Conservation (phyloP, 2,888 invertebrate genomes). For the Metellina segmentata region DNA sequence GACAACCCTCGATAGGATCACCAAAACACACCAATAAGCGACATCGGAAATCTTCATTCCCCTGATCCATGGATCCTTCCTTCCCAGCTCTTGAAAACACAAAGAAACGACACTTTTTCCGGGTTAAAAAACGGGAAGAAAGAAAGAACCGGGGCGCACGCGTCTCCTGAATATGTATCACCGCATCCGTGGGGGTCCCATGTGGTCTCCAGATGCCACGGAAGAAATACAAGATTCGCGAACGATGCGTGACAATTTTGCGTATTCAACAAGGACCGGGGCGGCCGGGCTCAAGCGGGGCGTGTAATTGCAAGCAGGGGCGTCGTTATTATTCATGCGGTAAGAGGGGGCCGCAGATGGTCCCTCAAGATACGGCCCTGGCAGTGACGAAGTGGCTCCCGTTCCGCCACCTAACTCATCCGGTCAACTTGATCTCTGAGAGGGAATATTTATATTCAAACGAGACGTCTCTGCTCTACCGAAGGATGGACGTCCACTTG, state of each 20-base stretch:
- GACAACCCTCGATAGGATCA: no score
- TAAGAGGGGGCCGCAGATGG: constrained; percentile 66
- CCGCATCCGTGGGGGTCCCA: constrained; percentile 40
- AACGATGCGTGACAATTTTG: constrained; percentile 71
- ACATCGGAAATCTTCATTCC: neutral
- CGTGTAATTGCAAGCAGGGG: constrained; percentile 72
- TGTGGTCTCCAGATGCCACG: constrained; percentile 6
- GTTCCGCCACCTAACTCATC: constrained; percentile 47
- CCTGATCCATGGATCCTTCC: neutral
- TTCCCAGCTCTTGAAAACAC: neutral
- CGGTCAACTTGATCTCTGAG: constrained; percentile 40
- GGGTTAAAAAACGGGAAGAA: neutral
- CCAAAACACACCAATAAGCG: no score
- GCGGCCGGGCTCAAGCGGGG: constrained; percentile 38
- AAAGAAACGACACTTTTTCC: constrained; percentile 20
- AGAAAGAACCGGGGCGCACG: constrained; percentile 7
- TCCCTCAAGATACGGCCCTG: constrained; percentile 49
- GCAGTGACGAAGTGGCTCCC: constrained; percentile 71
- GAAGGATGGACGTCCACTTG: no score
- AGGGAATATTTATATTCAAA: constrained; percentile 69
- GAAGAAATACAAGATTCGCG: constrained; percentile 38
- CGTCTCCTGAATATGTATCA: constrained; percentile 69
- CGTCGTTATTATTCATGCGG: constrained; percentile 69
- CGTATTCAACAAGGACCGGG: constrained; percentile 65
- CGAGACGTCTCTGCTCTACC: neutral